Evolutionary conservation across 2,888 invertebrate genomes (phyloP).

Genomic region (Hypercompe scribonia): DNA sequence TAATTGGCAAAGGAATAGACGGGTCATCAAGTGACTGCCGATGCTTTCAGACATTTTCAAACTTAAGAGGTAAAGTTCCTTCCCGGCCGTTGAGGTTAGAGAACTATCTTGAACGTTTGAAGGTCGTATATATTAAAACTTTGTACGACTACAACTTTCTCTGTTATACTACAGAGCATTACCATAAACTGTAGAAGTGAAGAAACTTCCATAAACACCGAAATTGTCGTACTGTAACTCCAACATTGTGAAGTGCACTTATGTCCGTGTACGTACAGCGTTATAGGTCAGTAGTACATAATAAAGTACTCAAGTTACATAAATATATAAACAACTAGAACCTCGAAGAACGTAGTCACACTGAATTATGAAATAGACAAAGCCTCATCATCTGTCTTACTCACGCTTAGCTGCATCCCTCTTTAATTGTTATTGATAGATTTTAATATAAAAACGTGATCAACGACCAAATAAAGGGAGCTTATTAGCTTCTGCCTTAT

Average conservation of each 20-base stretch:
- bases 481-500: neutral
- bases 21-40: too few relatives aligned
- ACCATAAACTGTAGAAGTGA: too few relatives aligned
- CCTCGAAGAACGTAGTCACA: conserved; percentile 63
- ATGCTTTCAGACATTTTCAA: neutral
- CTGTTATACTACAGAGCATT: too few relatives aligned
- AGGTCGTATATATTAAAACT: neutral
- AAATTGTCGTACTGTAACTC: neutral
- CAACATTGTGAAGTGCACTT: conserved; percentile 19
- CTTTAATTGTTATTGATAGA: conserved; percentile 27
- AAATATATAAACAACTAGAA: conserved; percentile 53
- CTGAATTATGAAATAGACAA: conserved; percentile 69
- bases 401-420: conserved; percentile 46
- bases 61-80: neutral
- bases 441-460: neutral
- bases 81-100: neutral
- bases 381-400: conserved; percentile 46
- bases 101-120: neutral
- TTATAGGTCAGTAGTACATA: conserved; percentile 45
- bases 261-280: conserved; percentile 17
- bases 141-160: neutral
- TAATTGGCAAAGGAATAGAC: too few relatives aligned
- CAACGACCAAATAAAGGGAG: neutral
- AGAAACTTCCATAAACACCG: too few relatives aligned
- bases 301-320: conserved; percentile 24